Base-by-base conservation (phyloP, 2,113 vertebrate genomes). In the Protomyctophum bolini region DNA sequence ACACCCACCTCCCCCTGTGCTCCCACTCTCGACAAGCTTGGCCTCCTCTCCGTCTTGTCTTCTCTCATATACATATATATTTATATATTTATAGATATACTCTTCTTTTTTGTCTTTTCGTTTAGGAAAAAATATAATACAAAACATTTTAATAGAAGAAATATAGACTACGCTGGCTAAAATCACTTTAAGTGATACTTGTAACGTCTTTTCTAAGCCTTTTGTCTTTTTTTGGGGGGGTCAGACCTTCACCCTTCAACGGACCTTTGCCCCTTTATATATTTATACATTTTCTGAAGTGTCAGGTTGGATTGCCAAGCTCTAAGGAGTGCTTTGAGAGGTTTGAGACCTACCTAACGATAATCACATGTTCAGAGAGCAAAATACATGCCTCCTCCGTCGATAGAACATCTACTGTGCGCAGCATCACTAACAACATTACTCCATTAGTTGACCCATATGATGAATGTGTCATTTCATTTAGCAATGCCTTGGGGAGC, bases 81-180 rank as follows among this genome's bases (percentile, higher is more conserved):
- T 51, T 52, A 62, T 62, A 58, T 55, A 67, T 68, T 62, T 68
- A 88, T 83, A 84, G 61, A 87, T 86, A 89, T 85, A 88, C 66
- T 87, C 76, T 78, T 89, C 80, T 91, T 86, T 89, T 92, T 91
- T 90, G 82, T 82, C 76, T 89, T 91, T 89, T 83, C 68, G 62
- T 95, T 96, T 97, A 98, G 93, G 95, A 98, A 98, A 21, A 41
- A 99, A 98, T 97, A 98, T 95, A 97, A 95, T 98, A 97, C 94
- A 98, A 97, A 96, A 94, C 33, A 41, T 41, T 96, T 92, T 95
- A 88, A 91, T 93, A 95, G 92, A 93, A 94, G 94, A 97, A 96
- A 95, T 92, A 94, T 94, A 96, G 93, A 94, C 91, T 92, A 94
- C 90, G 92, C 92, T 91, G 77, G 87, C 93, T 92, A 93, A 88